Evolutionary conservation across 2,797 vertebrate genomes (phyloP).

Genomic region (Crenuchus spilurus): DNA sequence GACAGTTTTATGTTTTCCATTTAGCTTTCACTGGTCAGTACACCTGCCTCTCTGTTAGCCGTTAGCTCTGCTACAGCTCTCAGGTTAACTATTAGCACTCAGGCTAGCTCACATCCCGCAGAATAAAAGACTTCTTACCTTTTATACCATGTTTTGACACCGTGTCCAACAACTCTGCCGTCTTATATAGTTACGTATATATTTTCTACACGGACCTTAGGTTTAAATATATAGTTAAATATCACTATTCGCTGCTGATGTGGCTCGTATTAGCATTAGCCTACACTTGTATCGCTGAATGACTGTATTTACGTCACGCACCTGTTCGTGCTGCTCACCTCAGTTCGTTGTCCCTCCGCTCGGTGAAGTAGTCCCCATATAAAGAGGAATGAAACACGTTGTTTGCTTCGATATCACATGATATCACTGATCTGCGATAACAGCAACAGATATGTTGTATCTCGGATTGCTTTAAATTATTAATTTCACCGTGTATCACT

Average conservation of each 20-base stretch:
- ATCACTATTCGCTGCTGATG: background rate
- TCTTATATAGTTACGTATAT: background rate
- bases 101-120: background rate
- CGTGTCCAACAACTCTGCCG: background rate
- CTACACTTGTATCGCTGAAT: background rate
- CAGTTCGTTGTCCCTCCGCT: slow-evolving; percentile 70
- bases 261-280: background rate
- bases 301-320: slow-evolving; percentile 65
- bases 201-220: background rate
- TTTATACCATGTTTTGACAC: slow-evolving; percentile 2
- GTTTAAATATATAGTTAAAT: background rate
- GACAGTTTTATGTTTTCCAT: background rate
- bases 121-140: background rate
- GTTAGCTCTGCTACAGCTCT: background rate
- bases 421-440: too few relatives aligned
- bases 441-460: background rate
- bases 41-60: background rate
- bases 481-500: slow-evolving; percentile 16
- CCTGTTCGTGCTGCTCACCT: slow-evolving; percentile 66
- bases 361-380: background rate
- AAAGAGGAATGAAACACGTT: too few relatives aligned
- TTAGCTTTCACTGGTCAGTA: too few relatives aligned
- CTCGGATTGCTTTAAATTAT: background rate
- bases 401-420: background rate
- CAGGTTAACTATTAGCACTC: background rate